Evolutionary conservation across 2,888 invertebrate genomes (phyloP), one percentile per base, ranked within the genome.

Genomic region (Auanema sp.): DNA sequence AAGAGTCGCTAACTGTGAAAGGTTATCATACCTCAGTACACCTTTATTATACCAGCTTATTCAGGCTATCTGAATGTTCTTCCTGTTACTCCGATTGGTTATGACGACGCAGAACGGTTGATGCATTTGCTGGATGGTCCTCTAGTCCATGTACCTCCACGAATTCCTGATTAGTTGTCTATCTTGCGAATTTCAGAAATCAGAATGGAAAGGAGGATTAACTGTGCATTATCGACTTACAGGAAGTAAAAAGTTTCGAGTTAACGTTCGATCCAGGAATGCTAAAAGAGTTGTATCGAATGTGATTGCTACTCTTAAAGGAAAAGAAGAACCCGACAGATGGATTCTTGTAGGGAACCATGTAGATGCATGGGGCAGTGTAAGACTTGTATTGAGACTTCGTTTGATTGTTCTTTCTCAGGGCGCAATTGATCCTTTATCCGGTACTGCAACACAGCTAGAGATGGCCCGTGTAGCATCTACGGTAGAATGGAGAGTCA

Each of bases 331-430:
- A 52, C 78, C 80, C 83, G 87, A 87, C 74, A 79, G 86, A 2
- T 87, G 87, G 77, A 85, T 87, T 10, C 65, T 88, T 53, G 65
- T 87, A 2, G 87, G 87, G 12, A 87, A 87, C 76, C 87, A 87
- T 75, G 80, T 86, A 21, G 87, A 87, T 69, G 86, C 87, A 16
- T 88, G 87, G 87, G 84, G 84, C 42, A 69, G 62, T 52, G 68
- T 68, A 49, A 58, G 55, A 16, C 24, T 42, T 11, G 16, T 41
- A 23, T 54, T 16, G 1, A 42, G 2, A 53, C 47, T 2, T 47
- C n/a, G 16, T 47, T 8, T 11, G 12, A 52, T 24, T 11, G 6
- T 3, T 8, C 8, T 16, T 24, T 23, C 84, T 53, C 85, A 86
- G 4, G 72, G 72, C 33, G 85, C 85, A 1, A 80, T 86, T 21